Conservation (phyloP, 2,113 vertebrate genomes). For the Callithrix jacchus region DNA sequence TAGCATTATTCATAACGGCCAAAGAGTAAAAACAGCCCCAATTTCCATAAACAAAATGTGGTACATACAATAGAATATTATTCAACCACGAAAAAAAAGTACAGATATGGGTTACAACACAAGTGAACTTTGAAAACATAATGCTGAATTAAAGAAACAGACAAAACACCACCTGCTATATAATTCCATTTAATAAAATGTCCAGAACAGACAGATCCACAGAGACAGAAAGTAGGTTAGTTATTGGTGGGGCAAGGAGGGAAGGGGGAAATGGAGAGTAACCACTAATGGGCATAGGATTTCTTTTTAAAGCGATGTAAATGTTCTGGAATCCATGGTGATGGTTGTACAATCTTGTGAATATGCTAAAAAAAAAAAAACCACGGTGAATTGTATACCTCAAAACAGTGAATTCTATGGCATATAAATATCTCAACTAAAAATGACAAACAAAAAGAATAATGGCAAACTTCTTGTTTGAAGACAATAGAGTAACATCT, state of each 20-base stretch:
- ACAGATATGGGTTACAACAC: background rate
- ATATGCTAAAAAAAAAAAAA: background rate
- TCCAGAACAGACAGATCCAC: background rate
- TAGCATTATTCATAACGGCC: background rate
- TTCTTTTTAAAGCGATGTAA: background rate
- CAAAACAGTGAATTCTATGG: background rate
- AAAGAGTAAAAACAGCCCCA: background rate
- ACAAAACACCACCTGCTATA: background rate
- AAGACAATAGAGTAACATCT: background rate
- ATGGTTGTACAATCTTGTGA: background rate
- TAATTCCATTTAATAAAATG: background rate
- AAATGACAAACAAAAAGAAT: background rate
- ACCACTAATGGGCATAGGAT: background rate
- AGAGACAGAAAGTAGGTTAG: background rate
- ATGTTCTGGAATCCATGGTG: background rate
- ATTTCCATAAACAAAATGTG: background rate
- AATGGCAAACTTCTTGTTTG: background rate
- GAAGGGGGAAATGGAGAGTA: background rate
- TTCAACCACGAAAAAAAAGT: background rate
- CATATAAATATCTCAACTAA: background rate
- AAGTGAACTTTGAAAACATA: background rate
- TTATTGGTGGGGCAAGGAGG: background rate
- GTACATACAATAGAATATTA: background rate
- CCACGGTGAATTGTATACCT: background rate
- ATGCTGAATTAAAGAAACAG: background rate